Evolutionary conservation across 1,140 invertebrate species (phyloP).

Genomic region (Neodiprion virginianus): DNA sequence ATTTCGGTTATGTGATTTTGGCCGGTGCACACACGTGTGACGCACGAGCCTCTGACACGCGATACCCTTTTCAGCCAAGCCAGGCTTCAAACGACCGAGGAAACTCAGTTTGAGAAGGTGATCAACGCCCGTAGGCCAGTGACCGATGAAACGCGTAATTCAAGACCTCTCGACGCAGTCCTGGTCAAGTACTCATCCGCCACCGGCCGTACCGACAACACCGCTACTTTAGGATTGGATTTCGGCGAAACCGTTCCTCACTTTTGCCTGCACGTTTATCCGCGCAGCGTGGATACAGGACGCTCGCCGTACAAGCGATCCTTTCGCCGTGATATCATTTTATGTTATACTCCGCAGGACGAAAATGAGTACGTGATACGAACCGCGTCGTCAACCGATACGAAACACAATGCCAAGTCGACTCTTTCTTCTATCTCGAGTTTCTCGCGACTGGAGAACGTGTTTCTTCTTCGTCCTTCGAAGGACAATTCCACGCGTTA

Average conservation of each 20-base stretch:
- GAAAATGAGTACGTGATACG: too few relatives aligned
- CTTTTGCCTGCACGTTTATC: not conserved
- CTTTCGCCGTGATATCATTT: too few relatives aligned
- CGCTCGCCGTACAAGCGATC: not conserved
- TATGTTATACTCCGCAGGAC: too few relatives aligned
- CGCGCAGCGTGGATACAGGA: not conserved
- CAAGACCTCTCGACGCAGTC: not conserved
- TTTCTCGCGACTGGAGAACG: not conserved
- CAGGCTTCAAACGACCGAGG: not conserved
- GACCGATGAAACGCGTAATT: not conserved
- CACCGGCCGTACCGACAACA: not conserved
- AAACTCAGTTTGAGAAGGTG: constrained; percentile 4
- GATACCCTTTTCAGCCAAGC: not conserved
- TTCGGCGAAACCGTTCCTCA: not conserved
- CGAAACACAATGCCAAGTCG: too few relatives aligned
- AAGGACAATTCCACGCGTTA: not conserved
- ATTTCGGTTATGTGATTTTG: not conserved
- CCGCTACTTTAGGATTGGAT: not conserved
- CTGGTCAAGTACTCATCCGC: not conserved
- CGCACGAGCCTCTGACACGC: not conserved
- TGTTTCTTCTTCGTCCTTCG: not conserved
- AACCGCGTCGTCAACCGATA: too few relatives aligned
- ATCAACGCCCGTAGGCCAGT: not conserved
- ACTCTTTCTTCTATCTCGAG: too few relatives aligned
- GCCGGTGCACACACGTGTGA: not conserved